A percentile compares a stretch with the other conserved stretches of the same genome.
Conservation (phyloP, 2,888 invertebrate species). For the Flexamia atlantica region DNA sequence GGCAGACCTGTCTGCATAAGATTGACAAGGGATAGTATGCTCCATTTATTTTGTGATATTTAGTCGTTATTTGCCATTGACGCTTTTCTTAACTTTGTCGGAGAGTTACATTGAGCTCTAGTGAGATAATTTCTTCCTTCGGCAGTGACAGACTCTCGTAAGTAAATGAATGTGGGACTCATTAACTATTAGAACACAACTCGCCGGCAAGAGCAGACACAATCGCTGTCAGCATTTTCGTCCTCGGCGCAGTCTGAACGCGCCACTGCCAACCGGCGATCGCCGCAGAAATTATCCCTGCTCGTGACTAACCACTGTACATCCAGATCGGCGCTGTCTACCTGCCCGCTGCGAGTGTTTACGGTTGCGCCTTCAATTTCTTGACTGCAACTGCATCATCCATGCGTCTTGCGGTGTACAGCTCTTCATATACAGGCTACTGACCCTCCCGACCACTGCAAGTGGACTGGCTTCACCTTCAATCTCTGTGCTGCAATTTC, state of each 20-base stretch:
- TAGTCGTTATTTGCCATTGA: too few relatives aligned
- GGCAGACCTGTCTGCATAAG: too few relatives aligned
- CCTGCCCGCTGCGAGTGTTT: conserved; percentile 35
- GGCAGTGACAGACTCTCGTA: conserved; percentile 23
- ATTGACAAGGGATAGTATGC: too few relatives aligned
- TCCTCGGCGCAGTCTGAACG: conserved; percentile 18
- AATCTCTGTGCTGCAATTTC: too few relatives aligned
- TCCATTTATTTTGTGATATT: too few relatives aligned
- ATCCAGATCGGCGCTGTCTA: not conserved
- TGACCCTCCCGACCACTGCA: too few relatives aligned
- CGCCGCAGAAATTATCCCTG: too few relatives aligned
- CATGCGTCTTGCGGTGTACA: not conserved
- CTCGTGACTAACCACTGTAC: not conserved
- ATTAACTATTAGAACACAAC: not conserved
- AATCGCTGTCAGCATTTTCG: conserved; percentile 11
- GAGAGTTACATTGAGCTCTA: too few relatives aligned
- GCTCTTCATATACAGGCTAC: conserved; percentile 19
- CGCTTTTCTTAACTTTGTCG: too few relatives aligned
- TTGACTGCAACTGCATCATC: not conserved
- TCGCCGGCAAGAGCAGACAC: conserved; percentile 10
- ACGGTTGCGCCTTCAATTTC: conserved; percentile 21
- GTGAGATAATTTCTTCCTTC: conserved; percentile 11
- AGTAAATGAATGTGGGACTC: too few relatives aligned
- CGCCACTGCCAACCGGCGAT: conserved; percentile 26
- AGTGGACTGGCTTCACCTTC: too few relatives aligned